Base-by-base conservation (phyloP, 1,140 invertebrate genomes). In the Leptoteleia sp. region DNA sequence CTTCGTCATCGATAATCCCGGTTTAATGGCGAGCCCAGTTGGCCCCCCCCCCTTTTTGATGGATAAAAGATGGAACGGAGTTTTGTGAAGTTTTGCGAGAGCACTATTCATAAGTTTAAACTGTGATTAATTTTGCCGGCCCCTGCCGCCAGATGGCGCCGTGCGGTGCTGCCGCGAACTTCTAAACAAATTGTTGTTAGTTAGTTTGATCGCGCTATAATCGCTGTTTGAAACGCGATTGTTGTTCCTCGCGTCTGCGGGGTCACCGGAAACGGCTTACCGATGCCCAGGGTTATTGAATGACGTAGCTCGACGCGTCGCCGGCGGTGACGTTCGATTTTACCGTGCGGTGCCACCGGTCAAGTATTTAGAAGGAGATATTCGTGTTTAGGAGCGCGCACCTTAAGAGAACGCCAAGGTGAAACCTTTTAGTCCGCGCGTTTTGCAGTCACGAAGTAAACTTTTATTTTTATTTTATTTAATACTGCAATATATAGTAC, bases 151-250 rank as follows among this genome's bases (percentile, higher is more conserved):
- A 76, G 64, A 76, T 76, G 72, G 62, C 64, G 54, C 31, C 35
- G 61, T 50, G 50, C 15, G 29, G 67, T 50, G 55, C 54, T 47
- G 47, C 48, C 1, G 48, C 35, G 17, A 67, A 76, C 72, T 68
- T 68, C 62, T 50, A 67, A 67, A 76, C 72, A 68, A 68, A 76
- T 70, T 76, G 73, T 76, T 76, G 64, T 70, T 64, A 48, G 64
- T 37, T 52, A 67, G 72, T 76, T 76, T 57, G 61, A 47, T 62
- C 59, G 40, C 43, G 9, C 9, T 47, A 22, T 61, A 67, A 67
- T 76, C 61, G 54, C 72, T 38, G 45, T 67, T 50, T 65, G 59
- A 65, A 38, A 29, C 29, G 48, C 29, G 68, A 54, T 54, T 38
- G 4, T 59, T 65, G 61, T 61, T 65, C 48, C 57, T 73, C 48